Percentiles rank a stretch among this genome's conserved stretches.
Conservation (phyloP, 2,113 vertebrate genomes). For the Gulo gulo region DNA sequence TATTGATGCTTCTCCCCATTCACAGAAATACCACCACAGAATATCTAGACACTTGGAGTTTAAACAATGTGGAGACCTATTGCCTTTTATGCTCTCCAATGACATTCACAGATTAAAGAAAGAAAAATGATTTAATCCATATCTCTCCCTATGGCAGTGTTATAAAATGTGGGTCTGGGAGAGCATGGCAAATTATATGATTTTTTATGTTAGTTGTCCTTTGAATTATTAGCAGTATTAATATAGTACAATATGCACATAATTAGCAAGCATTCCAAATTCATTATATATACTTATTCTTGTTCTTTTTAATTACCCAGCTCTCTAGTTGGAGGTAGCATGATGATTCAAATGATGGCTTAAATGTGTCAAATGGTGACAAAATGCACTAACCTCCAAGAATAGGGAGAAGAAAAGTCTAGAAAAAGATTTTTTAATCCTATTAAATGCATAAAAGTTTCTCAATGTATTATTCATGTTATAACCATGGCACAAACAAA, state of each 20-base stretch:
- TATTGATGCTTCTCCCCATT: neutral
- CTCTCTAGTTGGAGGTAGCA: neutral
- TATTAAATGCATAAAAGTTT: conserved; percentile 43
- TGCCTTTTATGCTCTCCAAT: neutral
- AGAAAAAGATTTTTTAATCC: conserved; percentile 39
- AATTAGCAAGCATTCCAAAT: conserved; percentile 68
- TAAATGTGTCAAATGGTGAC: conserved; percentile 21
- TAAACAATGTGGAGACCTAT: neutral
- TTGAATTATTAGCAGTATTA: conserved; percentile 67
- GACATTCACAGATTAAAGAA: conserved; percentile 25
- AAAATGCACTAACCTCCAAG: neutral
- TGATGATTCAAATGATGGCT: conserved; percentile 27
- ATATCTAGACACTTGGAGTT: neutral
- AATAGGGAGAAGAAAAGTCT: conserved; percentile 8
- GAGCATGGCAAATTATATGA: conserved; percentile 48
- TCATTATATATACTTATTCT: conserved; percentile 63
- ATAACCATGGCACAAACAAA: conserved; percentile 56
- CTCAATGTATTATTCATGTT: conserved; percentile 72
- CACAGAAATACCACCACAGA: neutral
- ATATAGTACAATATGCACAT: conserved; percentile 64
- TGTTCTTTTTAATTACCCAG: conserved; percentile 65
- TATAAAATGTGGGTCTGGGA: neutral
- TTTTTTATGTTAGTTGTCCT: conserved; percentile 41
- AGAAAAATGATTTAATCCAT: conserved; percentile 32
- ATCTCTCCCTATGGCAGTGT: neutral